A percentile compares a stretch with the other conserved stretches of the same genome.
Conservation (phyloP, 1,140 invertebrate species). For the Brachionus koreanus region DNA sequence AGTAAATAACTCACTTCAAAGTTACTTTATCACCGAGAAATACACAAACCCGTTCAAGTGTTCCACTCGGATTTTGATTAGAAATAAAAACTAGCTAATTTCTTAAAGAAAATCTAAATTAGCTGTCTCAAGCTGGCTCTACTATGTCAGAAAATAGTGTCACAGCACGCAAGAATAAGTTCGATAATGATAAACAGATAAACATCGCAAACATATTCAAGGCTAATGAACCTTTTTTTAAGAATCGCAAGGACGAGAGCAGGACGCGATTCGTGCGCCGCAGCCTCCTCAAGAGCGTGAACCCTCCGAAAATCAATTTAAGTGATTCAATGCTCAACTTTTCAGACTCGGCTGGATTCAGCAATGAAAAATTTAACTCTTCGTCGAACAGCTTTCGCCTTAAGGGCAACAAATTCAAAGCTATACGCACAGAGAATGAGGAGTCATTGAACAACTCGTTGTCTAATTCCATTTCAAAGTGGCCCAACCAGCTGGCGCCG, state of each 20-base stretch:
- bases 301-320: background rate
- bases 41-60: constrained; percentile 19
- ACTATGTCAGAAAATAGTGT: background rate
- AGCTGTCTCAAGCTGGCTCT: background rate
- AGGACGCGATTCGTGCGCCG: background rate
- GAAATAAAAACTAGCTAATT: background rate
- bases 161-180: background rate
- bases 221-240: background rate
- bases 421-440: background rate
- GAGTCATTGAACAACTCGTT: background rate
- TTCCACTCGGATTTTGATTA: background rate
- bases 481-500: background rate
- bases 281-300: background rate
- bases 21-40: background rate
- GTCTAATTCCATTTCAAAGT: background rate
- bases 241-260: background rate
- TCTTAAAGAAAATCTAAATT: background rate
- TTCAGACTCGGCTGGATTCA: background rate
- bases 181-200: background rate
- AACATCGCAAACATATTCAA: background rate
- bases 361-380: constrained; percentile 11
- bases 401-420: background rate
- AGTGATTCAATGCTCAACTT: background rate
- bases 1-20: background rate
- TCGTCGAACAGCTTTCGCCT: background rate